phyloP scores from a whole-genome alignment of 2,113 vertebrate genomes.

The Amblyornis subalaris region DNA sequence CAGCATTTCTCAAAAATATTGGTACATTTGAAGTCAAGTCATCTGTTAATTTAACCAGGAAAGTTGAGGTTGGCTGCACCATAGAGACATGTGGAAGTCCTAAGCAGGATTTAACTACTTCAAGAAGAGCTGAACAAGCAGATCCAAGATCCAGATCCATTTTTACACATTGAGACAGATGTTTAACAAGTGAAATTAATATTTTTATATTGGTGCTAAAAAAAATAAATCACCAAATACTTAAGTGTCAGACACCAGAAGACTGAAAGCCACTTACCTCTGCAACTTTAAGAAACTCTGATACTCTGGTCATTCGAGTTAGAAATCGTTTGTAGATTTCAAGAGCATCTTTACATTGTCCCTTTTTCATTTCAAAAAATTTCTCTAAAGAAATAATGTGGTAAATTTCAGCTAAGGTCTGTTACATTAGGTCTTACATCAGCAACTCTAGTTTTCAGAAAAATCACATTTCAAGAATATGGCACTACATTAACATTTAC shows the following conservation, averaged over 20 bases:
- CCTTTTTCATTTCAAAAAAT: conserved; percentile 99
- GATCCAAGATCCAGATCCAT: not conserved
- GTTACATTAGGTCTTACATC: not conserved
- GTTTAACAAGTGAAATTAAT: not conserved
- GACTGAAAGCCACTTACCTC: conserved; percentile 79
- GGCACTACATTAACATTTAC: not conserved
- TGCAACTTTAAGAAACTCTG: conserved; percentile 97
- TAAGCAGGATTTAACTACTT: not conserved
- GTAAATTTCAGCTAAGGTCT: not conserved
- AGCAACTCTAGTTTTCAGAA: not conserved
- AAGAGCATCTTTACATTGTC: conserved; percentile 97
- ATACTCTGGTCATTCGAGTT: conserved; percentile 95
- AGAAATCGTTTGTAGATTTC: conserved; percentile 99
- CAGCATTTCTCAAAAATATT: not conserved
- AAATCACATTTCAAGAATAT: not conserved
- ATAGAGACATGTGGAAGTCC: not conserved
- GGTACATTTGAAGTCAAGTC: not conserved
- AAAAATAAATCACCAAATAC: not conserved
- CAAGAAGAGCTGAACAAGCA: not conserved
- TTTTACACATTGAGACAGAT: not conserved
- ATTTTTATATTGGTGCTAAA: not conserved
- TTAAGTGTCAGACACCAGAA: not conserved
- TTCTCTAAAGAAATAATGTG: conserved; percentile 81
- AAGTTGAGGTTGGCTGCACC: not conserved
- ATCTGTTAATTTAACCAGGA: not conserved